These are phyloP conservation scores for Zoanthus gigantus DNA, from an alignment of 92 coral and sea anemone genomes.

Conservation along the genomic window DNA sequence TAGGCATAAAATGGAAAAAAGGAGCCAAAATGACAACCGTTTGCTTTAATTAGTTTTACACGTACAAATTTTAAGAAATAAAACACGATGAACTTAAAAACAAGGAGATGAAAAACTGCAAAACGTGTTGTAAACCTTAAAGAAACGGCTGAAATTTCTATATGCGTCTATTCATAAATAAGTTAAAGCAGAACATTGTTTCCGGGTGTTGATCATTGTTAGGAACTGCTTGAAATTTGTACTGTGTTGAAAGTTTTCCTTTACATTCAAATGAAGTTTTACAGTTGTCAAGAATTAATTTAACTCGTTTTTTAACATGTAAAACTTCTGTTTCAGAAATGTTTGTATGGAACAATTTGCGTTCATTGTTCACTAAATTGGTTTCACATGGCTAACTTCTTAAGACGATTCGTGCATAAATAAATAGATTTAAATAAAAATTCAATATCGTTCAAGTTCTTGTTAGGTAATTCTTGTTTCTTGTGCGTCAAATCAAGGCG, in stretches of 20 bases:
- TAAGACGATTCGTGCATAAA: conserved; percentile 4
- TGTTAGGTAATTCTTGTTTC: neutral
- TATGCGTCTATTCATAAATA: neutral
- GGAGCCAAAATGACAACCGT: too few species aligned
- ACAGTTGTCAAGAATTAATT: neutral
- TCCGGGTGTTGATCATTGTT: neutral
- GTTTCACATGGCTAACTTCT: neutral
- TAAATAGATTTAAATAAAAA: neutral
- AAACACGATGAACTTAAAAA: neutral
- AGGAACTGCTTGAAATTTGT: neutral
- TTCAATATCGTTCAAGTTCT: neutral
- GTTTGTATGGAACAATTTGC: neutral
- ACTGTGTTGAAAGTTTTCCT: too few species aligned
- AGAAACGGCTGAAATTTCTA: neutral
- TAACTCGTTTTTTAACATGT: neutral
- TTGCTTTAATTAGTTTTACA: neutral
- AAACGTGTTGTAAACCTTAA: neutral
- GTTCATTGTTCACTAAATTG: neutral
- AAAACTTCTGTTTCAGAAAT: neutral
- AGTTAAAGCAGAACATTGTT: neutral
- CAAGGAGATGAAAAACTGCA: too few species aligned
- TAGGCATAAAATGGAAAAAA: too few species aligned
- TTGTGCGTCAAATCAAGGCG: neutral
- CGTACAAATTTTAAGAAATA: neutral
- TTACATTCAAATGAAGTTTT: neutral